Base-by-base conservation (phyloP, 2,797 vertebrate genomes). In the Poecilia gillii region DNA sequence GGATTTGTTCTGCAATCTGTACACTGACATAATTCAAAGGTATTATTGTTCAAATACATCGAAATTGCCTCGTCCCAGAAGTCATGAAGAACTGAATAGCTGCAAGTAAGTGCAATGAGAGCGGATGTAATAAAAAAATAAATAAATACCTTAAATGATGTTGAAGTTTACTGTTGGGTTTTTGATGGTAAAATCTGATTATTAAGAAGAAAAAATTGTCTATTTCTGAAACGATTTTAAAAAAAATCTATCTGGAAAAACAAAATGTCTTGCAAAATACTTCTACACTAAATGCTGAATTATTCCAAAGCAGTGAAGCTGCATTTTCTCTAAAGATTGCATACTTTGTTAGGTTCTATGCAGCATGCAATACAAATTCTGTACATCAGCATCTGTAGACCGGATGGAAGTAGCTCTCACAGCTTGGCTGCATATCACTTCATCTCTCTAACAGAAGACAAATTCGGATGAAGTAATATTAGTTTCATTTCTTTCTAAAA, bases 381-480 rank as follows among this genome's bases (percentile, higher is more conserved):
- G 2, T 31, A 23, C n/a, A 36, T 16, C 28, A 49, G 1, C 1
- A n/a, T n/a, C 8, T 59, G 25, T 25, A 53, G 14, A 1, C 71
- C 68, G 33, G 72, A 72, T 43, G 59, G 74, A 66, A 78, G 41
- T 33, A 12, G 28, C 14, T 55, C 86, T 79, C 77, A 72, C 86
- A 79, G 83, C 87, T 81, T 41, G 83, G 77, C 80, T 74, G 77
- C 78, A 72, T 81, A 20, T 80, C 84, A 82, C 72, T 77, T 79
- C 82, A 92, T 89, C 85, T 86, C 77, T 70, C 73, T 78, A 86
- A 89, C 82, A 78, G 87, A 81, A 80, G 75, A 85, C 51, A 55
- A 66, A 71, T 85, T 81, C 74, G 71, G 74, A 80, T 84, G 90
- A 90, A 77, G 81, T 83, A 89, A 94, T 84, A 86, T 91, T 90